These are phyloP conservation scores for Heliconius ismenius DNA, from an alignment of 2,888 invertebrate genomes.

Conservation along the genomic window DNA sequence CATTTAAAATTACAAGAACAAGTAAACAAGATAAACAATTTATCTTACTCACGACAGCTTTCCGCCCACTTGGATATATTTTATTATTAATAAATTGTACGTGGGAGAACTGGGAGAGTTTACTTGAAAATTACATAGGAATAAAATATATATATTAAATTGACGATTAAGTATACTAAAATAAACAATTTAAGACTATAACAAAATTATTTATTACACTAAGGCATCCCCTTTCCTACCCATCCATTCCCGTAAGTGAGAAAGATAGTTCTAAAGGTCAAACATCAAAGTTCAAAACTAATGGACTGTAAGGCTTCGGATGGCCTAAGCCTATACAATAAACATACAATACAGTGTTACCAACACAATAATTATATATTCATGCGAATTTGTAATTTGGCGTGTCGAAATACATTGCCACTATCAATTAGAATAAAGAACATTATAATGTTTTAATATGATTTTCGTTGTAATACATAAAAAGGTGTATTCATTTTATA, in stretches of 20 bases:
- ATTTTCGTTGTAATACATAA: background rate
- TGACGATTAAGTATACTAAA: background rate
- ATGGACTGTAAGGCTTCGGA: constrained; percentile 39
- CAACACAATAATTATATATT: constrained; percentile 65
- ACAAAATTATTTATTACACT: background rate
- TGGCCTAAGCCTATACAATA: constrained; percentile 32
- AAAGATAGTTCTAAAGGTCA: constrained; percentile 29
- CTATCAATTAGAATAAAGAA: background rate
- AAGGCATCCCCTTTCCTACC: background rate
- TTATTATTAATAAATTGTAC: background rate
- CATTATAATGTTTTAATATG: background rate
- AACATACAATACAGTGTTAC: constrained; percentile 56
- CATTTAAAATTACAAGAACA: background rate
- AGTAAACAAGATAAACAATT: background rate
- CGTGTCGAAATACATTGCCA: constrained; percentile 55
- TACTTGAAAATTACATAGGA: background rate
- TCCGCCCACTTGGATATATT: background rate
- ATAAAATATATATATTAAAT: background rate
- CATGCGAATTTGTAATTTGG: constrained; percentile 61
- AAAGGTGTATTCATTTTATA: background rate
- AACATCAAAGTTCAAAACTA: constrained; percentile 31
- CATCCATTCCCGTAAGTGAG: background rate
- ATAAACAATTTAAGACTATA: background rate
- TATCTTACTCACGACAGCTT: background rate
- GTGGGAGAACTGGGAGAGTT: background rate